Conservation (phyloP, 1,140 invertebrate genomes). For the Drosophila pseudoobscura region DNA sequence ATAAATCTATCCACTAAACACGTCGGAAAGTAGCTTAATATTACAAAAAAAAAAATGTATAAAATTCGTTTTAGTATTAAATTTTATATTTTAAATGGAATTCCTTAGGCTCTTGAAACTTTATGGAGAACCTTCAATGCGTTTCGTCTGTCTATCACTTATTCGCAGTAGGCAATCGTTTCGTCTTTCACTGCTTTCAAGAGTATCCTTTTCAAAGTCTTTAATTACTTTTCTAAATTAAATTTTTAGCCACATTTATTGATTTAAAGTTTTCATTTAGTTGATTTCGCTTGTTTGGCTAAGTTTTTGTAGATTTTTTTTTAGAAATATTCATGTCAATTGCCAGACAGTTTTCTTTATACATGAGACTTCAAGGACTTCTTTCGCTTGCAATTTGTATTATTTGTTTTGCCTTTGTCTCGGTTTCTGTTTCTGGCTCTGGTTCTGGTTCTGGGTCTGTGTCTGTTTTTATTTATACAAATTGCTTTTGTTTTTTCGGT, state of each 20-base stretch:
- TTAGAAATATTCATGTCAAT: constrained; percentile 46
- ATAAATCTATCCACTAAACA: no score
- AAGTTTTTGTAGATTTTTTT: constrained; percentile 23
- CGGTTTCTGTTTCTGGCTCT: constrained; percentile 23
- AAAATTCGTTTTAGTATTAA: no score
- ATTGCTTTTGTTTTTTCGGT: constrained; percentile 48
- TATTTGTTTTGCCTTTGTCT: constrained; percentile 45
- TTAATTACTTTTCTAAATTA: constrained; percentile 13
- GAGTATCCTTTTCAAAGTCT: constrained; percentile 13
- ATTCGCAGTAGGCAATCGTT: no score
- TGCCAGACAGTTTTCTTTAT: constrained; percentile 44
- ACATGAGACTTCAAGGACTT: constrained; percentile 31
- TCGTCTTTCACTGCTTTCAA: no score
- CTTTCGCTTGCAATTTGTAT: constrained; percentile 38
- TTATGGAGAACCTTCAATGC: no score
- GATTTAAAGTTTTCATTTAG: constrained; percentile 6
- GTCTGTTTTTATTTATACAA: constrained; percentile 64
- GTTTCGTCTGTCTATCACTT: no score
- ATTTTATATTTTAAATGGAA: no score
- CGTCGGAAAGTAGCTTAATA: no score
- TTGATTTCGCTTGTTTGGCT: constrained; percentile 6
- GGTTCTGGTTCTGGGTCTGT: constrained; percentile 14
- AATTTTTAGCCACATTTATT: constrained; percentile 14
- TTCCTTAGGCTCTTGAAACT: no score
- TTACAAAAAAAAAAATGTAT: no score